These are phyloP conservation scores for Dryadula phaetusa DNA, from an alignment of 2,888 invertebrate species.

Conservation along the genomic window DNA sequence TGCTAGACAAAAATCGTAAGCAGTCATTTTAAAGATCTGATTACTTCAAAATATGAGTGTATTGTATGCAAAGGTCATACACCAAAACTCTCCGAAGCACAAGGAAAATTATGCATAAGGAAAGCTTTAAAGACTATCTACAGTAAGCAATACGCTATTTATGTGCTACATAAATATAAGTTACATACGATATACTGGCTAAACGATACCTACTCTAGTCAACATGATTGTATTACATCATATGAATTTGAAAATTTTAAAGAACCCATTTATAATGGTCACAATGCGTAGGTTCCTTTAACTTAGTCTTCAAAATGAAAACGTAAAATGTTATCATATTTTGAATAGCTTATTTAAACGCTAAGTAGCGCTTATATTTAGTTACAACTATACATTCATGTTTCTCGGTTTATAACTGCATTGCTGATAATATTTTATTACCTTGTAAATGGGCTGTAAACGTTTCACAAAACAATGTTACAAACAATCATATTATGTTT, in stretches of 20 bases:
- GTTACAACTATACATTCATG: not conserved
- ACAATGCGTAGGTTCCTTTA: not conserved
- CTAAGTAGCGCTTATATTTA: not conserved
- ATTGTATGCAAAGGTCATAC: not conserved
- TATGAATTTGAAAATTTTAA: too few species aligned
- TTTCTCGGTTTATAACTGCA: constrained; percentile 5
- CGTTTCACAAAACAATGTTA: constrained; percentile 12
- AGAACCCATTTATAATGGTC: not conserved
- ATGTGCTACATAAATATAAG: too few species aligned
- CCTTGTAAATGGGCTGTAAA: constrained; percentile 19
- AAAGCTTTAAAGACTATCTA: not conserved
- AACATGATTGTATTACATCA: too few species aligned
- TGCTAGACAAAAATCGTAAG: too few species aligned
- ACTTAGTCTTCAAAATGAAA: not conserved
- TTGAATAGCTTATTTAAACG: not conserved
- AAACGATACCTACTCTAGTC: too few species aligned
- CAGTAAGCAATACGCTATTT: too few species aligned
- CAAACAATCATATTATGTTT: constrained; percentile 6
- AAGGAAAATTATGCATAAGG: not conserved
- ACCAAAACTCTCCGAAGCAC: not conserved
- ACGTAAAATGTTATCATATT: not conserved
- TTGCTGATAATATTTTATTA: constrained; percentile 20
- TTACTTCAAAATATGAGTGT: not conserved
- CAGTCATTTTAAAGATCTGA: too few species aligned
- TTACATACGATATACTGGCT: too few species aligned